Conservation (phyloP, 2,113 vertebrate genomes). For the Glareola pratincola region DNA sequence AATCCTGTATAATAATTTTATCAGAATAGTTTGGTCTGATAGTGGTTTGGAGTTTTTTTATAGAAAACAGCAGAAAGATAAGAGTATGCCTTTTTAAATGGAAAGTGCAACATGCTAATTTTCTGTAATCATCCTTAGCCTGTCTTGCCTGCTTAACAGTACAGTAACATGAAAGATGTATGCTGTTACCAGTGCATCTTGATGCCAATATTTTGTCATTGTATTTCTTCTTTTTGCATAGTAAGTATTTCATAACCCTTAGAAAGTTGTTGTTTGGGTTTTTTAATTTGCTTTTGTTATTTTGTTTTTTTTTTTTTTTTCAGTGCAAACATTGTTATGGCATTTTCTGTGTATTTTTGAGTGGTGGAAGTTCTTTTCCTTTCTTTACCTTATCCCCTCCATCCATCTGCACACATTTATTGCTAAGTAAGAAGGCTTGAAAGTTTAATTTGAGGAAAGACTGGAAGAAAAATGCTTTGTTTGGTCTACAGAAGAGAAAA, state of each 20-base stretch:
- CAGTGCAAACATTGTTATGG: neutral
- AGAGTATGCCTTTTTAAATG: neutral
- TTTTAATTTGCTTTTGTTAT: too few species aligned
- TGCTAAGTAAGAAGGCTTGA: neutral
- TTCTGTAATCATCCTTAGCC: neutral
- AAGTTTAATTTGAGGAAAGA: neutral
- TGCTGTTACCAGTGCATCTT: neutral
- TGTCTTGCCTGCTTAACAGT: neutral
- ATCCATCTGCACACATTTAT: neutral
- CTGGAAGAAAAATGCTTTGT: neutral
- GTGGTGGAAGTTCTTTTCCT: neutral
- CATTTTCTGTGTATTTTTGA: neutral
- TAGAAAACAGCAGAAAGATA: neutral
- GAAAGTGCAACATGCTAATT: neutral
- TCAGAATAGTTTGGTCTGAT: neutral
- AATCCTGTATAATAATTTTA: neutral
- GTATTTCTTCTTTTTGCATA: neutral
- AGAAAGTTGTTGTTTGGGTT: neutral
- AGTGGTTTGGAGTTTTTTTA: neutral
- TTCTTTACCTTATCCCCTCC: neutral
- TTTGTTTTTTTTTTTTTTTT: neutral
- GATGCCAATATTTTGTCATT: neutral
- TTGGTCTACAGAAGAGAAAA: neutral
- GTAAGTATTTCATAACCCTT: neutral
- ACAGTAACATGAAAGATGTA: neutral